Percentiles rank a stretch among this genome's conserved stretches.
Conservation (phyloP, 2,797 vertebrate species). For the Danio choprae region DNA sequence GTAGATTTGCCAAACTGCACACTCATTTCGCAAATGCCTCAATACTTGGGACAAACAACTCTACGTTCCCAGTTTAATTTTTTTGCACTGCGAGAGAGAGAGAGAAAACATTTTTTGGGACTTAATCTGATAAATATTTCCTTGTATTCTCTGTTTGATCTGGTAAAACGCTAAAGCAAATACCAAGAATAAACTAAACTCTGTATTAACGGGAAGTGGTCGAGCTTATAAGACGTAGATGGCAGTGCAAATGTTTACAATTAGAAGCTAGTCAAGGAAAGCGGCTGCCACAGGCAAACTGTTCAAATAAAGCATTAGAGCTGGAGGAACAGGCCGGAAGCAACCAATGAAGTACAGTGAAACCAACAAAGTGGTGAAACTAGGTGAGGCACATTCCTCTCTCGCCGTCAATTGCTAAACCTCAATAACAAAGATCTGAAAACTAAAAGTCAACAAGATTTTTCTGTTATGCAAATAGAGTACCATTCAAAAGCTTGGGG, state of each 20-base stretch:
- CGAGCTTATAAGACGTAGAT: neutral
- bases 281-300: neutral
- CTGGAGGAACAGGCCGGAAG: slow-evolving; percentile 29
- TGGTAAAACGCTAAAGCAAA: slow-evolving; percentile 7
- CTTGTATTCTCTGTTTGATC: slow-evolving; percentile 31
- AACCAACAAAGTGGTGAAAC: slow-evolving; percentile 69
- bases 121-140: neutral
- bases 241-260: neutral
- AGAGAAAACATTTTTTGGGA: neutral
- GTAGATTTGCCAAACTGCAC: slow-evolving; percentile 21
- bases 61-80: neutral
- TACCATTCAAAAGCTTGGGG: neutral
- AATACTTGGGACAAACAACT: neutral
- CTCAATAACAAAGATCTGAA: slow-evolving; percentile 28
- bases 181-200: slow-evolving; percentile 21
- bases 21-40: neutral
- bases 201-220: slow-evolving; percentile 20
- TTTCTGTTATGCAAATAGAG: slow-evolving; percentile 3
- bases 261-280: slow-evolving; percentile 1
- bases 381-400: slow-evolving; percentile 72
- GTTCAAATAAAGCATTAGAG: slow-evolving; percentile 10
- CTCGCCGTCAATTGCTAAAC: slow-evolving; percentile 58
- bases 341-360: slow-evolving; percentile 58
- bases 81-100: neutral
- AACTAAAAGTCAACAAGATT: slow-evolving; percentile 31